Conservation (phyloP, 2,797 vertebrate genomes). For the Choloepus didactylus region DNA sequence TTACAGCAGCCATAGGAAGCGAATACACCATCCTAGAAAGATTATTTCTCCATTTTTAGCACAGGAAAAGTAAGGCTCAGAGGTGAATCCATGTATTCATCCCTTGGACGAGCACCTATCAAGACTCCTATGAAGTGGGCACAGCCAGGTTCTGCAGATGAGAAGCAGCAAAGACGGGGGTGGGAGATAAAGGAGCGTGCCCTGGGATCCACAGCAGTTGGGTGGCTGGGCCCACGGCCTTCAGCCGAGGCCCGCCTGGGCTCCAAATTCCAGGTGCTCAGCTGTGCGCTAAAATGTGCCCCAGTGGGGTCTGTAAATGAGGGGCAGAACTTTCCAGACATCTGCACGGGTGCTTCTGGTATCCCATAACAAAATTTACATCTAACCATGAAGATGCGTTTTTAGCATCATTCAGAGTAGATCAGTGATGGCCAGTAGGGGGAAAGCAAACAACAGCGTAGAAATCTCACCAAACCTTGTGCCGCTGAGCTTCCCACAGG, state of each 20-base stretch:
- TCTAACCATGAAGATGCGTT: not conserved
- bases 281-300: fast-evolving
- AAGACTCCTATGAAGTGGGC: not conserved
- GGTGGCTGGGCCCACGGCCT: not conserved
- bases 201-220: not conserved
- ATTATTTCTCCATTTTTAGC: not conserved
- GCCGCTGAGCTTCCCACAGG: not conserved
- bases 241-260: no score
- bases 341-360: not conserved
- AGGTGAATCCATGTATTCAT: not conserved
- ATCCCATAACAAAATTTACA: not conserved
- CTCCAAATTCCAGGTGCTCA: not conserved
- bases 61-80: not conserved
- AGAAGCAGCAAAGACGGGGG: no score
- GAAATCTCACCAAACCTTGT: no score
- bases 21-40: not conserved
- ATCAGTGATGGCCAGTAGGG: no score
- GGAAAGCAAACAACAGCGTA: not conserved
- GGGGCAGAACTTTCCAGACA: not conserved
- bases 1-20: no score
- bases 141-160: fast-evolving
- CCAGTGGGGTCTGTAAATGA: not conserved
- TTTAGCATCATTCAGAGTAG: not conserved
- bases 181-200: fast-evolving
- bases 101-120: fast-evolving